Evolutionary conservation across 2,113 vertebrate species (phyloP).

Genomic region (Rhinopomastus cyanomelas): DNA sequence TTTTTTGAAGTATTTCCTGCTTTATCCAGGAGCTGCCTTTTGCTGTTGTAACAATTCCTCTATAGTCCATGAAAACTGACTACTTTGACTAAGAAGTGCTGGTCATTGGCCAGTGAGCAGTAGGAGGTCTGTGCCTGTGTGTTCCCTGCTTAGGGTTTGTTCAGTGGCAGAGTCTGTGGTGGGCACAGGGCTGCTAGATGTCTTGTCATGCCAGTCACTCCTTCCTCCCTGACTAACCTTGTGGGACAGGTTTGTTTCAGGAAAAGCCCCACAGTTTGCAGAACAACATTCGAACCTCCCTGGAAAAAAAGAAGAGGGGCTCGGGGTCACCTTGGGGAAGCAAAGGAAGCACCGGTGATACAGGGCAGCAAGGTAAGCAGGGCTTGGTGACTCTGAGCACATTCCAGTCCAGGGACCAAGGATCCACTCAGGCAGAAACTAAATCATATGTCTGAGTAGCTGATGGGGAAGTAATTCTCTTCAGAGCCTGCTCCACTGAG

Average conservation of each 20-base stretch:
- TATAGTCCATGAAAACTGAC: not conserved
- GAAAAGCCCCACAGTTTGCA: constrained; percentile 91
- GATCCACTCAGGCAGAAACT: not conserved
- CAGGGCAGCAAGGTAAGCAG: constrained; percentile 67
- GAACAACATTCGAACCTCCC: constrained; percentile 78
- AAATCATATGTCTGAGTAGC: not conserved
- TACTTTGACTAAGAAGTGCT: not conserved
- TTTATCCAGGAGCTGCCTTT: not conserved
- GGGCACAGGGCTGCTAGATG: not conserved
- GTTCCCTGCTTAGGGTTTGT: not conserved
- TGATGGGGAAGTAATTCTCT: not conserved
- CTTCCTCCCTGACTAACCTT: constrained; percentile 40
- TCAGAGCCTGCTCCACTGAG: not conserved
- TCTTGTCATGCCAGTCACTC: not conserved
- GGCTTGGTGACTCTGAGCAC: not conserved
- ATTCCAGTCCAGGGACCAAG: not conserved
- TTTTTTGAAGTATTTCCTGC: not conserved
- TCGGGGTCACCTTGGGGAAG: constrained; percentile 64
- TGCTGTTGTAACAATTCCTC: not conserved
- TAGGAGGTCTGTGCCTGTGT: not conserved
- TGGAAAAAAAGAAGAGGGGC: constrained; percentile 79
- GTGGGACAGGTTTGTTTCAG: constrained; percentile 91
- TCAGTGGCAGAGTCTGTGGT: not conserved
- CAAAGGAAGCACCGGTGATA: constrained; percentile 49
- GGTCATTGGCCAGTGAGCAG: not conserved